Conservation (phyloP, 2,113 vertebrate genomes). For the Spea bombifrons region DNA sequence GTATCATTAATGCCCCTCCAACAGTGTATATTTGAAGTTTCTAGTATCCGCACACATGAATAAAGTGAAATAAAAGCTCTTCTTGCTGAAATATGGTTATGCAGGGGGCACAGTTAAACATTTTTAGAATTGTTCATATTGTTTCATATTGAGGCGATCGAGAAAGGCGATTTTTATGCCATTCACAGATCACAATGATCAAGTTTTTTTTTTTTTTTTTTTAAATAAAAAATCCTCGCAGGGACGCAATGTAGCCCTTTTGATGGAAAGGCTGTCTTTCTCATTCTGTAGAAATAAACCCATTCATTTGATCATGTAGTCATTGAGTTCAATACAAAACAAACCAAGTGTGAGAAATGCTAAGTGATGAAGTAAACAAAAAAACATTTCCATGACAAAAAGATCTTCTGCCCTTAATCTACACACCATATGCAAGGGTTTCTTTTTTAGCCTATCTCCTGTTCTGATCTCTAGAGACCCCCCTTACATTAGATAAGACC, state of each 20-base stretch:
- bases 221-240: constrained; percentile 74
- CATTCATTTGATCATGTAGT: constrained; percentile 88
- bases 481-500: constrained; percentile 62
- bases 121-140: constrained; percentile 69
- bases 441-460: constrained; percentile 77
- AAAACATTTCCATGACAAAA: constrained; percentile 94
- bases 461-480: constrained; percentile 72
- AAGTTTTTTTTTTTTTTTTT: constrained; percentile 63
- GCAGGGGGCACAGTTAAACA: neutral
- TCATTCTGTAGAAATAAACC: constrained; percentile 85
- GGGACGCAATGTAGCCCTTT: constrained; percentile 82
- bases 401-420: constrained; percentile 85
- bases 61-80: neutral
- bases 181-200: constrained; percentile 76
- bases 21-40: neutral
- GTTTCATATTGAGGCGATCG: constrained; percentile 71
- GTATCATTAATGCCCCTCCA: neutral
- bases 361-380: constrained; percentile 93
- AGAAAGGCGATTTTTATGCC: constrained; percentile 74
- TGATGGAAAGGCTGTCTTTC: constrained; percentile 81
- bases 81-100: constrained; percentile 64
- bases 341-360: constrained; percentile 96
- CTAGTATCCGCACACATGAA: neutral
- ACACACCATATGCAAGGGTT: constrained; percentile 85
- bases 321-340: constrained; percentile 86